Evolutionary conservation across 1,140 invertebrate genomes (phyloP), one percentile per base, ranked within the genome.

Genomic region (Luehdorfia chinensis): DNA sequence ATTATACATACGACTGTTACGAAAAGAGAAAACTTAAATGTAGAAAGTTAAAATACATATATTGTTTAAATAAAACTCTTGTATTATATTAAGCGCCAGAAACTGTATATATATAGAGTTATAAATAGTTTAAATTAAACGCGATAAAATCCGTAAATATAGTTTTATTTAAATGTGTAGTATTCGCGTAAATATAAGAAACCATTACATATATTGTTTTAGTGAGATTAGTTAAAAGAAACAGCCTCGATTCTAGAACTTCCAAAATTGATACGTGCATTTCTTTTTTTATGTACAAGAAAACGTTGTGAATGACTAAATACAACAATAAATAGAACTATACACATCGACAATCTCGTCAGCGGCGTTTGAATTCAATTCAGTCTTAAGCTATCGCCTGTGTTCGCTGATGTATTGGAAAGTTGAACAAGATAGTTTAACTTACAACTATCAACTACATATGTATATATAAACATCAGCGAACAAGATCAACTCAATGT

Each of bases 301-400:
- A 49, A 44, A 14, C 9, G 30, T 12, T 21, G 16, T 12, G 18
- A 12, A 19, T 47, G 39, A 47, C 16, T 47, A 53, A 48, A 52
- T 33, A 49, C 19, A 57, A 48, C 49, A 47, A 51, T 48, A 57
- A 58, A 52, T 58, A 50, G 41, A 50, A 28, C 39, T 53, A 52
- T 52, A 49, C 50, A 47, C 32, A 32, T 30, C 25, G 39, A 49
- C 30, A 55, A 50, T 43, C 25, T 39, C 21, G 7, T n/a, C 7
- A 9, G 16, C 8, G n/a, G 3, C 47, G 36, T 4, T 18, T 33
- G 13, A 43, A 46, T 49, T 32, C 14, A 41, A 46, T 45, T 58
- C 55, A 58, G 46, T 58, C 46, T 58, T 46, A 46, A 47, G 32
- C 47, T 44, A 47, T 47, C 27, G 9, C 9, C 1, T 9, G 8